Evolutionary conservation across 1,140 invertebrate species (phyloP).

Genomic region (Leucophenga varia): DNA sequence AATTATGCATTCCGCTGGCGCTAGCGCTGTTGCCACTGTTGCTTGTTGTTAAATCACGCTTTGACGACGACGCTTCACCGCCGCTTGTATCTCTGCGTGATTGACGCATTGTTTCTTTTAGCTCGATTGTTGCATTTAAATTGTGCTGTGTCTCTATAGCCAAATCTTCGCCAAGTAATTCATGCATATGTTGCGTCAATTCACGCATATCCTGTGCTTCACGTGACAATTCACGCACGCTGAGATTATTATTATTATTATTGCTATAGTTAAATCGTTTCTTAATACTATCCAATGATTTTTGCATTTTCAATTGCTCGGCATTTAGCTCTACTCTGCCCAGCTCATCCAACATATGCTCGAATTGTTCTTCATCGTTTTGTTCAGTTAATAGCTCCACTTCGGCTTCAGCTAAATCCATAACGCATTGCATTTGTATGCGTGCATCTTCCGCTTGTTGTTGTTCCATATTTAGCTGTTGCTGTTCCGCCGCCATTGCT

Average conservation of each 20-base stretch:
- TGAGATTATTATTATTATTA: neutral
- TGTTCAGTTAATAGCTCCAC: slow-evolving; percentile 43
- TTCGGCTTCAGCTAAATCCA: slow-evolving; percentile 45
- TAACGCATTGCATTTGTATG: slow-evolving; percentile 43
- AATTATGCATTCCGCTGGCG: too few species aligned
- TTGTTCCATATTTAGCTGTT: neutral
- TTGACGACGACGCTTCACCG: too few species aligned
- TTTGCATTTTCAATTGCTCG: slow-evolving; percentile 46
- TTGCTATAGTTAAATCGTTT: slow-evolving; percentile 37
- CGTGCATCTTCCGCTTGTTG: slow-evolving; percentile 5
- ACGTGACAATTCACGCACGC: slow-evolving; percentile 8
- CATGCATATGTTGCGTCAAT: slow-evolving; percentile 5
- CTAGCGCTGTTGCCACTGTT: too few species aligned
- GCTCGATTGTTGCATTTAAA: slow-evolving; percentile 14
- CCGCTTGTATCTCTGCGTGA: too few species aligned
- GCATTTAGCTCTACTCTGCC: slow-evolving; percentile 38
- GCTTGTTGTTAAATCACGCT: too few species aligned
- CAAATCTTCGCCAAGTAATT: slow-evolving; percentile 9
- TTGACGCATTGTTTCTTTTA: slow-evolving; percentile 10
- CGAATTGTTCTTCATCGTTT: slow-evolving; percentile 50
- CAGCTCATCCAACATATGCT: slow-evolving; percentile 45
- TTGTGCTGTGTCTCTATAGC: slow-evolving; percentile 13
- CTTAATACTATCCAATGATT: slow-evolving; percentile 50
- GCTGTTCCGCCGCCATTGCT: slow-evolving; percentile 26
- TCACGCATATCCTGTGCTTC: slow-evolving; percentile 10